Percentiles rank a stretch among this genome's conserved stretches.
Evolutionary conservation across 1,140 invertebrate species (phyloP).

Genomic region (Samia ricini): DNA sequence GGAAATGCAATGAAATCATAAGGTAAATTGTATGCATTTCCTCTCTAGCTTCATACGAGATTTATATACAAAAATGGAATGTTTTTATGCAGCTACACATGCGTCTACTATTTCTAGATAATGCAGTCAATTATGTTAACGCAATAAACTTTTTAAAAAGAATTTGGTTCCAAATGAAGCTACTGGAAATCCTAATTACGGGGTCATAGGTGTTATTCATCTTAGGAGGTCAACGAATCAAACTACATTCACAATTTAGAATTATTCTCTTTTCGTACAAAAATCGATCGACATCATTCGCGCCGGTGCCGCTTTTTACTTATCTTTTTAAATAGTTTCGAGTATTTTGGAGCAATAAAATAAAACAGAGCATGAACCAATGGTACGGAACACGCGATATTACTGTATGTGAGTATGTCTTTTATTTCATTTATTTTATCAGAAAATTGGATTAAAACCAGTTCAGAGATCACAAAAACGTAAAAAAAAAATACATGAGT

Average conservation of each 20-base stretch:
- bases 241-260: not conserved
- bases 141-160: too few species aligned
- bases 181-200: not conserved
- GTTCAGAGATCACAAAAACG: conserved; percentile 60
- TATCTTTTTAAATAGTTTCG: not conserved
- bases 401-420: conserved; percentile 35
- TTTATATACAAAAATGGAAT: too few species aligned
- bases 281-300: not conserved
- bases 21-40: too few species aligned
- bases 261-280: not conserved
- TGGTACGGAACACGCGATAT: conserved; percentile 52
- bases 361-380: conserved; percentile 45
- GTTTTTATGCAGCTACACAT: too few species aligned
- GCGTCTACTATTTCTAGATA: too few species aligned
- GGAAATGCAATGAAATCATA: too few species aligned
- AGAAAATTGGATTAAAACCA: conserved; percentile 54
- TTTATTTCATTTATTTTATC: conserved; percentile 50
- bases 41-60: too few species aligned
- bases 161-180: too few species aligned
- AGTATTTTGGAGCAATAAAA: conserved; percentile 34
- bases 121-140: too few species aligned
- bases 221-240: not conserved
- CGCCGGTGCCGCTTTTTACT: not conserved
- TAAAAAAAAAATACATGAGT: conserved; percentile 45
- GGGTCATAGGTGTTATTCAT: not conserved